A percentile compares a stretch with the other conserved stretches of the same genome.
phyloP scores from a whole-genome alignment of 2,797 vertebrate species.

The Melanotaenia parkinsoni region DNA sequence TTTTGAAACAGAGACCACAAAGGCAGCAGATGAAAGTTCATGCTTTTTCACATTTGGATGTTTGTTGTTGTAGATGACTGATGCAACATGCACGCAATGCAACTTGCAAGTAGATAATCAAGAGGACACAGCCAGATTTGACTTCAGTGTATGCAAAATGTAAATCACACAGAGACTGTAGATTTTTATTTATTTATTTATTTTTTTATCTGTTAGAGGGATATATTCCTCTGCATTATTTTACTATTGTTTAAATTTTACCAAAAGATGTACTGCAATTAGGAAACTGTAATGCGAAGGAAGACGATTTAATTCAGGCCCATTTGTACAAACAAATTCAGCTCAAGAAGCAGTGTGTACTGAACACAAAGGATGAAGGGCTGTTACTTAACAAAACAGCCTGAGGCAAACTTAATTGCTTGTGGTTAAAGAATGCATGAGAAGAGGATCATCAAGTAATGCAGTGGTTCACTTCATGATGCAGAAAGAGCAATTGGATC shows the following conservation, averaged over 20 bases:
- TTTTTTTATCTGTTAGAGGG: background rate
- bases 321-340: constrained; percentile 30
- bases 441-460: constrained; percentile 26
- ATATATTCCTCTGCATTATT: background rate
- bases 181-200: background rate
- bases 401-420: constrained; percentile 28
- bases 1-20: constrained; percentile 42
- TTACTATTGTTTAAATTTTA: background rate
- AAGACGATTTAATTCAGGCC: background rate
- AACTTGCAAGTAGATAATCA: constrained; percentile 5
- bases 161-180: background rate
- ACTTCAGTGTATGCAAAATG: background rate
- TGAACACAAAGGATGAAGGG: constrained; percentile 21
- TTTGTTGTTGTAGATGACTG: constrained; percentile 48
- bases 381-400: constrained; percentile 46
- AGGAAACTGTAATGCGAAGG: background rate
- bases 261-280: background rate
- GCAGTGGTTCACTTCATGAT: constrained; percentile 22
- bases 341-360: constrained; percentile 3
- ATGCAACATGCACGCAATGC: constrained; percentile 57
- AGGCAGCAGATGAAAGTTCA: constrained; percentile 28
- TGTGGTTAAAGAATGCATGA: constrained; percentile 19
- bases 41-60: constrained; percentile 19
- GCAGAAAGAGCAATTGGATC: constrained; percentile 11
- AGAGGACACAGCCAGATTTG: constrained; percentile 15